Conservation (phyloP, 2,113 vertebrate genomes). For the Daphoenositta chrysoptera region DNA sequence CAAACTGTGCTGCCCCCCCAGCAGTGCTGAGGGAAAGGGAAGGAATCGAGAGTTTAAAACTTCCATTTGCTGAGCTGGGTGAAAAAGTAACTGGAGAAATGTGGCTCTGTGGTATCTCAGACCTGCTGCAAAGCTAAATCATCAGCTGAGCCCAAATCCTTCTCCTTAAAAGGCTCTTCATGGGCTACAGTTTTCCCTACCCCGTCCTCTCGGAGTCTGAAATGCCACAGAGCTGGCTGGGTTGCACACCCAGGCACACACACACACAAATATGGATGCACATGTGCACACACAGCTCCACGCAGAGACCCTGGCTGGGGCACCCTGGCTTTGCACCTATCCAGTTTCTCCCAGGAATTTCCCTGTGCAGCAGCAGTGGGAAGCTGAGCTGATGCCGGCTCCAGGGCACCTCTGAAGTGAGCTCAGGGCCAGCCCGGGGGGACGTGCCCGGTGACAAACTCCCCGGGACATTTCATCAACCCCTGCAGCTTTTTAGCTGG, state of each 20-base stretch:
- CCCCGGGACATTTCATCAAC: not conserved
- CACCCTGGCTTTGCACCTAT: not conserved
- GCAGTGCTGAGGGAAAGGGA: not conserved
- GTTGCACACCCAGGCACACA: not conserved
- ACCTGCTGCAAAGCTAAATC: not conserved
- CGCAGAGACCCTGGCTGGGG: not conserved
- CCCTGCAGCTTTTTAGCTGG: not conserved
- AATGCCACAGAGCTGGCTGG: not conserved
- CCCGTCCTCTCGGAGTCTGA: not conserved
- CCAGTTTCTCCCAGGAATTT: not conserved
- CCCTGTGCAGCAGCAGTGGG: not conserved
- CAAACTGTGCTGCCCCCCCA: not conserved
- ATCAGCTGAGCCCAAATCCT: not conserved
- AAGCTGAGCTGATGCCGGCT: not conserved
- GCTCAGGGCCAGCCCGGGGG: not conserved
- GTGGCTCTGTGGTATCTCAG: not conserved
- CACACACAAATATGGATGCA: not conserved
- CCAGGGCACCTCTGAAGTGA: not conserved
- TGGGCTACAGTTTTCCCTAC: not conserved
- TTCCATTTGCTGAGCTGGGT: not conserved
- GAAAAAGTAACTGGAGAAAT: not conserved
- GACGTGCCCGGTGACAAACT: not conserved
- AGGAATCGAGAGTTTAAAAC: not conserved
- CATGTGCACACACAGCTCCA: not conserved
- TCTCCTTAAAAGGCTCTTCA: slow-evolving; percentile 6